Evolutionary conservation across 2,888 invertebrate genomes (phyloP), one percentile per base, ranked within the genome.

Genomic region (Diachrysia chrysitis): DNA sequence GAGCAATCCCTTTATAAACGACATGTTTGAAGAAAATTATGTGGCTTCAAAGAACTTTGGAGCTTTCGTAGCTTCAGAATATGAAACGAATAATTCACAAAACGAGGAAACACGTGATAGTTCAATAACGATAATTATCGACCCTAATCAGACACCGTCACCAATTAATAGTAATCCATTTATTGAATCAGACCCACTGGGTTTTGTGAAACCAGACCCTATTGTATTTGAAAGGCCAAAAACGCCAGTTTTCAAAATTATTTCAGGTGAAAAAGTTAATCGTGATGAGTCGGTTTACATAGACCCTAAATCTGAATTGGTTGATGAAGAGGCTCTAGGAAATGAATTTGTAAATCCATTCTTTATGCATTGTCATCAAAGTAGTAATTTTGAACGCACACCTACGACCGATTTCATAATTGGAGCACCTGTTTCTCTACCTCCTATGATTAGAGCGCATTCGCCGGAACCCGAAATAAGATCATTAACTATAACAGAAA

Each of bases 351-450:
- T 91, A 37, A 95, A 95, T 80, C 95, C 93, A 19, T 93, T 95
- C 75, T 91, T 92, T 68, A 78, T 87, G 48, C 90, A 90, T 74
- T 88, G 90, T 71, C 86, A 88, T 54, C 87, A 86, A 66, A 83
- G 81, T n/a, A 78, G 68, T 46, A 57, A 85, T 56, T 79, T 81
- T 62, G 86, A 87, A 58, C 79, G 83, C 63, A 70, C 83, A 46
- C 90, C 89, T 0, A 80, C 88, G 19, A 86, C 94, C n/a, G 93
- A 95, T 79, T 95, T 95, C 78, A 94, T 93, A 37, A 95, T 95
- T 69, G 95, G 95, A 51, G 95, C 95, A 54, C 95, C 95, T n/a
- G 95, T 95, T 42, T 95, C 95, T 46, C 85, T 95, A 17, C 94
- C 94, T 23, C 93, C 93, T 7, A 83, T 92, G 42, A 76, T 93